Evolutionary conservation across 2,113 vertebrate genomes (phyloP).

Genomic region (Cyphomyrus plagiostoma): DNA sequence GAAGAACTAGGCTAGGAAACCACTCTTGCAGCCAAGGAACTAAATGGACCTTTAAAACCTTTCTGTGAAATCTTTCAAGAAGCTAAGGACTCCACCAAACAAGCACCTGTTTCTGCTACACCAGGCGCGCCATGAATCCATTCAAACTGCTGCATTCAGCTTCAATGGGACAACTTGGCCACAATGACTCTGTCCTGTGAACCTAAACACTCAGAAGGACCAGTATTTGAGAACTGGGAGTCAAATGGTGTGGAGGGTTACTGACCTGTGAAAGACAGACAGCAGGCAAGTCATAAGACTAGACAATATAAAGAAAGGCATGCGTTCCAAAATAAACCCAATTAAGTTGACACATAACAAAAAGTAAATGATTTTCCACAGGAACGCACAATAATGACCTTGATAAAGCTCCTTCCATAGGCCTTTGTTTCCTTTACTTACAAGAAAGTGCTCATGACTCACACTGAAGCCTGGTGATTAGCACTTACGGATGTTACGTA

Average conservation of each 20-base stretch:
- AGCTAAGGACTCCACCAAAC: neutral
- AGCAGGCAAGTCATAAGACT: neutral
- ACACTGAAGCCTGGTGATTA: neutral
- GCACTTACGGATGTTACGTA: neutral
- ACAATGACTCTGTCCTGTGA: neutral
- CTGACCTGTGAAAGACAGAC: neutral
- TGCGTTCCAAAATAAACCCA: neutral
- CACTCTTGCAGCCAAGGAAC: neutral
- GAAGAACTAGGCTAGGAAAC: neutral
- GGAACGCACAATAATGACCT: neutral
- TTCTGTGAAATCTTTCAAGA: neutral
- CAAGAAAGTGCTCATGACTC: neutral
- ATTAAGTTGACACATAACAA: neutral
- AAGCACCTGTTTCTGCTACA: neutral
- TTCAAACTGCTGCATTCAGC: neutral
- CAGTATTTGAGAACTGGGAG: neutral
- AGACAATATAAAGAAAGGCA: neutral
- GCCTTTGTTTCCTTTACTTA: neutral
- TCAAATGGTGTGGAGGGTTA: neutral
- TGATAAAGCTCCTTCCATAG: neutral
- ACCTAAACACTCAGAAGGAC: neutral
- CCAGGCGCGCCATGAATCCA: neutral
- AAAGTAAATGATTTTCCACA: slow-evolving; percentile 1
- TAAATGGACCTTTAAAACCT: neutral
- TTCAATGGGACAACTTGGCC: neutral